Conservation (phyloP, 1,140 invertebrate species). For the Drosophila miranda region DNA sequence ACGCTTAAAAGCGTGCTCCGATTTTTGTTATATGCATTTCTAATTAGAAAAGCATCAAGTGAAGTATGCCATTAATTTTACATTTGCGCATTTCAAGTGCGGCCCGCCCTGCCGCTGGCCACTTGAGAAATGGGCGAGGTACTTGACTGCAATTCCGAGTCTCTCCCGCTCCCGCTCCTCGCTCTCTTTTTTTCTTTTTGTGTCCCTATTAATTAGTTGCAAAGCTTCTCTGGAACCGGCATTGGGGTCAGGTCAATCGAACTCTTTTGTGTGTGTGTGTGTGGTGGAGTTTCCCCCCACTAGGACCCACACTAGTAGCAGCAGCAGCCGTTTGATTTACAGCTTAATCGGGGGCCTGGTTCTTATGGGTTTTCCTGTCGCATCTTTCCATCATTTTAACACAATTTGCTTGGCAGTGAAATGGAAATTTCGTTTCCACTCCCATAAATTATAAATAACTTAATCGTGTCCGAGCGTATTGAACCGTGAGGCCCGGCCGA, state of each 20-base stretch:
- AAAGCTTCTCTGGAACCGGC: conserved; percentile 25
- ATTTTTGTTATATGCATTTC: conserved; percentile 67
- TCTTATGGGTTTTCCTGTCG: conserved; percentile 1
- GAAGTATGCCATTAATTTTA: conserved; percentile 71
- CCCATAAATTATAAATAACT: conserved; percentile 76
- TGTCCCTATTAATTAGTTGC: conserved; percentile 51
- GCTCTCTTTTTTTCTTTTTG: conserved; percentile 5
- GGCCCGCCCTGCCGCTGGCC: conserved; percentile 21
- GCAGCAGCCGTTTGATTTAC: too few species aligned
- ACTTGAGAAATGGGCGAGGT: conserved; percentile 47
- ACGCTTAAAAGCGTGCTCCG: conserved; percentile 42
- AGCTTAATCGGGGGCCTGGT: conserved; percentile 1
- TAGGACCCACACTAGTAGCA: too few species aligned
- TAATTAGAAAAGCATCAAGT: conserved; percentile 67
- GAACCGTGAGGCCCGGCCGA: conserved; percentile 39
- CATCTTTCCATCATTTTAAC: conserved; percentile 61
- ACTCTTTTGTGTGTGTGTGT: conserved; percentile 4
- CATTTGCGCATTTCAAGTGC: conserved; percentile 68
- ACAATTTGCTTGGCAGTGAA: conserved; percentile 57
- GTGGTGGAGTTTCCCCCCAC: too few species aligned
- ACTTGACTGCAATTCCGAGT: conserved; percentile 24
- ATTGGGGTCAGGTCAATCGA: conserved; percentile 44
- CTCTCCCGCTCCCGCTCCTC: background rate
- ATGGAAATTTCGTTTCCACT: conserved; percentile 52
- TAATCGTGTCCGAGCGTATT: conserved; percentile 71